Evolutionary conservation across 2,797 vertebrate genomes (phyloP).

Genomic region (Hapalemur alaotrensis): DNA sequence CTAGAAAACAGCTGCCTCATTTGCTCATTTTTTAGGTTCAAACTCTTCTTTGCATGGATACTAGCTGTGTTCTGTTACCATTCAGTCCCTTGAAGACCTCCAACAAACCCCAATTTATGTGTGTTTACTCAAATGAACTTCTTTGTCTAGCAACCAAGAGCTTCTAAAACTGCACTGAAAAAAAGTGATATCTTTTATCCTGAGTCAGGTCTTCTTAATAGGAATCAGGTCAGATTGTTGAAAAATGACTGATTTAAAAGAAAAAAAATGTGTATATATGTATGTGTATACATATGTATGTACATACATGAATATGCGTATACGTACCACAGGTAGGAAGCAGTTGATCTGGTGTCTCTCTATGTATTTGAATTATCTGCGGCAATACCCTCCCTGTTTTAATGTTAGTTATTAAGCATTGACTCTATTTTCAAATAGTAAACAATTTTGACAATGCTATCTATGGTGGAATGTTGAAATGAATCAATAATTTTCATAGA

Average conservation of each 20-base stretch:
- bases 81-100: background rate
- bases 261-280: background rate
- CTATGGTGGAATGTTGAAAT: background rate
- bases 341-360: background rate
- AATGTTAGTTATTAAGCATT: background rate
- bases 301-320: background rate
- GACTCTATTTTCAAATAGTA: slow-evolving; percentile 18
- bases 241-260: background rate
- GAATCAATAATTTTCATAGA: slow-evolving; percentile 66
- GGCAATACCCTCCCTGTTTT: background rate
- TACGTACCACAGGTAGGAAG: background rate
- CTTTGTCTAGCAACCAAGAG: background rate
- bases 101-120: background rate
- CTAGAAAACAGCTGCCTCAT: background rate
- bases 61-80: background rate
- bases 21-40: background rate
- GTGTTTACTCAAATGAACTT: background rate
- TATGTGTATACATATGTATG: background rate
- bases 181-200: background rate
- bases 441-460: slow-evolving; percentile 41
- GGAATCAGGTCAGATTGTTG: background rate
- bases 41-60: background rate
- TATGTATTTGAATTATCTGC: background rate
- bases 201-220: background rate
- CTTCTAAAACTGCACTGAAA: background rate